Base-by-base conservation (phyloP, 2,797 vertebrate species). In the Etheostoma nigrum region DNA sequence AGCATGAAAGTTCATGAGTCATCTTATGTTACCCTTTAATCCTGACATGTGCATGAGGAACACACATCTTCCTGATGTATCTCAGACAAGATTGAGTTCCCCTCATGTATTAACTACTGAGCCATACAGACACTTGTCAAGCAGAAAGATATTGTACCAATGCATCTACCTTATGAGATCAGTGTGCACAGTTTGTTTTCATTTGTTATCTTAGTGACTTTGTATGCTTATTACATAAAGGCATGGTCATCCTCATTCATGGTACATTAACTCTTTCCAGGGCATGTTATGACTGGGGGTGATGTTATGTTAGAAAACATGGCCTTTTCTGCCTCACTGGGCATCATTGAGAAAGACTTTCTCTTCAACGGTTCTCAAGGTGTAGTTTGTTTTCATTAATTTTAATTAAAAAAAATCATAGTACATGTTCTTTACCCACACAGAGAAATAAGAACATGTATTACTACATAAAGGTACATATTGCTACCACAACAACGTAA, bases 11-110 rank as follows among this genome's bases (percentile, higher is more conserved):
- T 21, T 2, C 54, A 15, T 54, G 64, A 85, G 72, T 79, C 77
- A 82, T 85, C 75, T 76, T 77, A 12, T 53, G 72, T 83, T 82
- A 74, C 54, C 66, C 58, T 81, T 71, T 63, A 84, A 77, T 83
- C 61, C 64, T 53, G 58, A 72, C 58, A 49, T 59, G 72, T 84
- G 73, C 65, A 64, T 15, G 15, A 52, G 52, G 10, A 49, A 53
- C 25, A 67, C 16, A 63, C 58, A 47, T 52, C 30, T 63, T 44
- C 51, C 11, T 4, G 5, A 33, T 51, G 54, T 8, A n/a, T 48
- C 55, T 51, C 18, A 68, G 58, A 42, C 48, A 12, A 44, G 11
- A 16, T 1, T 21, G 7, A 63, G 36, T 18, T 45, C 36, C 47
- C 30, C n/a, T 69, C 10, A n/a, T 36, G 1, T 11, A 27, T 40